These are phyloP conservation scores for Nannoperca obscura DNA, from an alignment of 2,797 vertebrate species.

Conservation along the genomic window DNA sequence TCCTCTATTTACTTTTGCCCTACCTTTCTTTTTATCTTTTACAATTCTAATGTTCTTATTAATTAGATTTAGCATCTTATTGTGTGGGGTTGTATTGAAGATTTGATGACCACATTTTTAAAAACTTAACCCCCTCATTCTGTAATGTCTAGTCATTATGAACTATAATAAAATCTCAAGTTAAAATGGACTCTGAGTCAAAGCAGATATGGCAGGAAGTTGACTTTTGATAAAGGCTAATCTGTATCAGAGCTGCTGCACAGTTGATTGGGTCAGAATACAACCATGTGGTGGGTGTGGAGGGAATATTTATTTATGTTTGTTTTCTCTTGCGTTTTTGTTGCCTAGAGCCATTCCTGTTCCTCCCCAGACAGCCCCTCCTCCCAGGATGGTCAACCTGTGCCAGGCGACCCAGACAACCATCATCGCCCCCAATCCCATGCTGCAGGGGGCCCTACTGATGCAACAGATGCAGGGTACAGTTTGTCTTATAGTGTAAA, in stretches of 20 bases:
- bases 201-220: neutral
- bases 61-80: neutral
- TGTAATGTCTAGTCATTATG: neutral
- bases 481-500: neutral
- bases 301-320: neutral
- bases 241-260: neutral
- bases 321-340: conserved; percentile 26
- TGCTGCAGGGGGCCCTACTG: conserved; percentile 94
- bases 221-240: neutral
- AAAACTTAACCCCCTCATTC: neutral
- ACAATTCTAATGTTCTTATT: neutral
- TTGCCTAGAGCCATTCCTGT: conserved; percentile 74
- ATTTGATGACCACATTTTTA: neutral
- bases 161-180: neutral
- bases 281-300: too few species aligned
- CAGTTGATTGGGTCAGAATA: too few species aligned
- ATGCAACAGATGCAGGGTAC: conserved; percentile 95
- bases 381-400: conserved; percentile 89
- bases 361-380: conserved; percentile 72
- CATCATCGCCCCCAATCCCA: conserved; percentile 91
- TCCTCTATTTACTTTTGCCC: too few species aligned
- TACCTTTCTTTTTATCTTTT: neutral
- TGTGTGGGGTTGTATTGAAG: neutral
- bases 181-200: neutral
- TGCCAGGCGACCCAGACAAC: conserved; percentile 88